Evolutionary conservation across 1,140 invertebrate species (phyloP), one percentile per base, ranked within the genome.

Genomic region (Drosophila lowei): DNA sequence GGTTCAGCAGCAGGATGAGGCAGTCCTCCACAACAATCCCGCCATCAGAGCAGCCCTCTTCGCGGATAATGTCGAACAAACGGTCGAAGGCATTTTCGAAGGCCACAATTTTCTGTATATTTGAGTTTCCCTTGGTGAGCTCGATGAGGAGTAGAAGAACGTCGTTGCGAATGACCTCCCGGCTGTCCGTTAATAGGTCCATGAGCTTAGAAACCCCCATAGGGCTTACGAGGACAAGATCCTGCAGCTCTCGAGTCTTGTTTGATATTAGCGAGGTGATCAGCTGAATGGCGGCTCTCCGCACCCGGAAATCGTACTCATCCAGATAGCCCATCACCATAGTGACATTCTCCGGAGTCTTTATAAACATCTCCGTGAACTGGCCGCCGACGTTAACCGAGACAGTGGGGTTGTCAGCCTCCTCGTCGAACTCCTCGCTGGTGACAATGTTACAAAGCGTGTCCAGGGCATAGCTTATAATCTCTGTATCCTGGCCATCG

Each of bases 21-120:
- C 98, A 99, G 92, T 99, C 99, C 94, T 99, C 98, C 3, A 99
- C 98, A 4, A 99, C 97, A 59, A 99, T 98, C 28, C 98, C 98
- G 55, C 98, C 98, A 92, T 99, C 97, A 21, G 96, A 95, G 76
- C 95, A 95, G 47, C 98, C 98, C 93, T 99, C 99, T 76, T 97
- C 95, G 1, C 92, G 93, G 23, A 99, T 97, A 30, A 99, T 98
- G 89, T 98, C 96, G 78, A 99, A 96, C 41, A 99, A 93, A 72
- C 96, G 94, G 92, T 99, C 98, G 92, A 99, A 99, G 0, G 97
- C 98, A 93, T 99, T 99, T 93, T 99, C 98, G 93, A 99, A 99
- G 0, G 98, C 99, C 4, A 99, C 98, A 85, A 99, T 99, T 93
- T 99, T 99, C 92, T 99, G 99, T 79, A 99, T 98, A 91, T 99